Conservation (phyloP, 2,113 vertebrate species). For the Micronisus gabar region DNA sequence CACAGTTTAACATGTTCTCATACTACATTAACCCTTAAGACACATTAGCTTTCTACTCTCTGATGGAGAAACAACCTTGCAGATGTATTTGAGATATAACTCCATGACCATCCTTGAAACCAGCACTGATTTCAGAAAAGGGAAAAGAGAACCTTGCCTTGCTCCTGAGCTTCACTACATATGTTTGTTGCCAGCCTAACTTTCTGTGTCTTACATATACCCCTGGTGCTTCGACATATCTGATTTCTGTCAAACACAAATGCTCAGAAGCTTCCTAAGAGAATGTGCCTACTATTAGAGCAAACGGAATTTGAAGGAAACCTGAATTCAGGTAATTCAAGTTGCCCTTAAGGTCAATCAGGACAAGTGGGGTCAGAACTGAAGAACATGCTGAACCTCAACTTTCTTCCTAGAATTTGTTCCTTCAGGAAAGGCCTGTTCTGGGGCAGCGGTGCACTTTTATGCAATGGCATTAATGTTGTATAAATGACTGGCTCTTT, state of each 20-base stretch:
- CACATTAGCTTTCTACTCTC: not conserved
- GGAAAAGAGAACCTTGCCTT: not conserved
- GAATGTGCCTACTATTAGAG: not conserved
- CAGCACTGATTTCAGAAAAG: not conserved
- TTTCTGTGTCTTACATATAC: not conserved
- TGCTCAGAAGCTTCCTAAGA: not conserved
- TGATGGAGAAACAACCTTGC: not conserved
- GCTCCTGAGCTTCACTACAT: not conserved
- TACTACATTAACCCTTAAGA: not conserved
- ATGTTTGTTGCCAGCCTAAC: not conserved
- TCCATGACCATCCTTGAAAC: not conserved
- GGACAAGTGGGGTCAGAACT: not conserved
- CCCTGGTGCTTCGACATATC: not conserved
- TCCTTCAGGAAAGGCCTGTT: not conserved
- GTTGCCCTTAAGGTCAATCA: not conserved
- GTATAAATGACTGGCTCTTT: not conserved
- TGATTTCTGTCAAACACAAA: not conserved
- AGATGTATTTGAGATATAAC: not conserved
- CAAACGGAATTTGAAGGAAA: not conserved
- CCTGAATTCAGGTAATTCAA: not conserved
- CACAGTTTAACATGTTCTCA: not conserved
- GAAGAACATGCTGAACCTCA: not conserved
- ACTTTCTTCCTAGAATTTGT: not conserved
- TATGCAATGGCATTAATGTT: not conserved
- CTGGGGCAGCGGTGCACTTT: not conserved